A percentile compares a stretch with the other conserved stretches of the same genome.
Evolutionary conservation across 1,140 invertebrate species (phyloP).

Genomic region (Drosophila cardini): DNA sequence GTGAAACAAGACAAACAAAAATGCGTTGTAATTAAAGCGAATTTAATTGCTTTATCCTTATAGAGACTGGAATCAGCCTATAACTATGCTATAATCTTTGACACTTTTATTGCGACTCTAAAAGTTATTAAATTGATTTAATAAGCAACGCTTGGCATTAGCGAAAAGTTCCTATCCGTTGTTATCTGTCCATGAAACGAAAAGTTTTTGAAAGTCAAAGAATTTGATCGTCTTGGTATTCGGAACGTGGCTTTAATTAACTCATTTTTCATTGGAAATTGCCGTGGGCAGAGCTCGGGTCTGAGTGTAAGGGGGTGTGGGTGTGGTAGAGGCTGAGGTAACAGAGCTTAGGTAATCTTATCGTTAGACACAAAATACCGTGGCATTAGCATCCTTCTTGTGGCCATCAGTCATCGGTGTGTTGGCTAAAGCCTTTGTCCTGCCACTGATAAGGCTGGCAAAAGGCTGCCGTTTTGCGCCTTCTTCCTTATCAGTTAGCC

Average conservation of each 20-base stretch:
- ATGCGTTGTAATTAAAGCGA: slow-evolving; percentile 81
- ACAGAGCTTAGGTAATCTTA: slow-evolving; percentile 66
- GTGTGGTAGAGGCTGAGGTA: background rate
- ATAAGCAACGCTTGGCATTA: slow-evolving; percentile 77
- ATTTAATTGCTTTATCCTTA: slow-evolving; percentile 78
- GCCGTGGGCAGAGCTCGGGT: slow-evolving; percentile 35
- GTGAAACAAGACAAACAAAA: slow-evolving; percentile 51
- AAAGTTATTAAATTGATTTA: slow-evolving; percentile 84
- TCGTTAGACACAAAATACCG: slow-evolving; percentile 39
- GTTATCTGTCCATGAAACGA: slow-evolving; percentile 51
- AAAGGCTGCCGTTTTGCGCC: slow-evolving; percentile 3
- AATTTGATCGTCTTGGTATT: slow-evolving; percentile 74
- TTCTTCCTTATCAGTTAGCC: background rate
- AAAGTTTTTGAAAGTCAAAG: slow-evolving; percentile 61
- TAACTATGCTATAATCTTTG: slow-evolving; percentile 84
- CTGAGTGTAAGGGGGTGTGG: too few species aligned
- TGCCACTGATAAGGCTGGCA: slow-evolving; percentile 56
- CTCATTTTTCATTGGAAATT: slow-evolving; percentile 83
- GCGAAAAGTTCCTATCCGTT: slow-evolving; percentile 39
- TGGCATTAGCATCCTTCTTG: slow-evolving; percentile 31
- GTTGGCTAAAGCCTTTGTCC: slow-evolving; percentile 64
- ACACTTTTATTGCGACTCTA: slow-evolving; percentile 83
- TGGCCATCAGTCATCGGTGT: slow-evolving; percentile 68
- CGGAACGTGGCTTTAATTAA: slow-evolving; percentile 82
- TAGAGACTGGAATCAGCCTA: slow-evolving; percentile 35